phyloP scores from a whole-genome alignment of 2,888 invertebrate species.

The Meteorus cinctellus region DNA sequence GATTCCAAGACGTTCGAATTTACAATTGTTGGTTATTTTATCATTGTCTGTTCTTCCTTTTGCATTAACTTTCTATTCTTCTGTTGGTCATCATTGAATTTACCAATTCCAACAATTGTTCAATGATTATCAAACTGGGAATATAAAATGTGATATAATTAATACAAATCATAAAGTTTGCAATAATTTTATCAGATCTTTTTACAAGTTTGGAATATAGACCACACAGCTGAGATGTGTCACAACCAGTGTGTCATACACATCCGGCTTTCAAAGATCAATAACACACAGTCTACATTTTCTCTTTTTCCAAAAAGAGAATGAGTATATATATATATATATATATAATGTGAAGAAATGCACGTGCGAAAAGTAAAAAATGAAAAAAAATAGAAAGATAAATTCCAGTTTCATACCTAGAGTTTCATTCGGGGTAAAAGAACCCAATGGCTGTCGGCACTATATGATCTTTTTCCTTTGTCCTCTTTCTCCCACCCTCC shows the following conservation, averaged over 20 bases:
- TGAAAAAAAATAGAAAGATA: not conserved
- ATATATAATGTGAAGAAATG: not conserved
- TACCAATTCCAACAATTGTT: too few species aligned
- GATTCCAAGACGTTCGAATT: too few species aligned
- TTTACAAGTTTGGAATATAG: too few species aligned
- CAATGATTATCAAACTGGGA: too few species aligned
- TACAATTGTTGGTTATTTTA: too few species aligned
- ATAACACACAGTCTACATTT: not conserved
- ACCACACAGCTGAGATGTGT: not conserved
- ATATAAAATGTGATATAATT: too few species aligned
- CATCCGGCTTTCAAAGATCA: conserved; percentile 3
- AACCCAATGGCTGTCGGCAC: not conserved
- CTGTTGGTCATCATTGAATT: too few species aligned
- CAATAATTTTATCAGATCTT: too few species aligned
- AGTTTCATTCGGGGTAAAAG: conserved; percentile 27
- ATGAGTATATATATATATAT: not conserved
- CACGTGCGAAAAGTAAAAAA: not conserved
- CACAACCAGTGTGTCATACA: not conserved
- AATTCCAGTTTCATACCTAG: conserved; percentile 13
- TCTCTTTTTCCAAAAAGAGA: conserved; percentile 7
- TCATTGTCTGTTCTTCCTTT: too few species aligned
- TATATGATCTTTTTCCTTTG: conserved; percentile 32
- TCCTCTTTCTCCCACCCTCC: not conserved
- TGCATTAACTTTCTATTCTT: too few species aligned
- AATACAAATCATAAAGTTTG: too few species aligned